A percentile compares a stretch with the other conserved stretches of the same genome.
Conservation (phyloP, 2,888 invertebrate genomes). For the Cephus runcator region DNA sequence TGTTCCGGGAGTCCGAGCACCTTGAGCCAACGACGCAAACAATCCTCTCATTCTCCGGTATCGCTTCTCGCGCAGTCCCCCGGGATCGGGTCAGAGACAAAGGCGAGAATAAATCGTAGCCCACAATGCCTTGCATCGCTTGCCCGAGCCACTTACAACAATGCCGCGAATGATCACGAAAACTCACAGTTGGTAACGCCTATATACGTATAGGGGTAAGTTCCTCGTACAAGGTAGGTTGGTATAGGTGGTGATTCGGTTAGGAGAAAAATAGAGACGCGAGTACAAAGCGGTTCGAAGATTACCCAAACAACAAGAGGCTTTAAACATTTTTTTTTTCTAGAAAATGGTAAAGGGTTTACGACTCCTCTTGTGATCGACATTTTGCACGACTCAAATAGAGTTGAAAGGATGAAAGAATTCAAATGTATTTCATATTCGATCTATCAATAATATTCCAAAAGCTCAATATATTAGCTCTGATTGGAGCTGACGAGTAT, state of each 20-base stretch:
- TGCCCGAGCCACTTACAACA: slow-evolving; percentile 28
- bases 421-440: neutral
- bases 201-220: neutral
- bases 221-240: neutral
- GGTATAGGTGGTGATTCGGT: neutral
- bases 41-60: slow-evolving; percentile 41
- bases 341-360: neutral
- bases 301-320: neutral
- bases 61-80: slow-evolving; percentile 35
- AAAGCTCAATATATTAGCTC: neutral
- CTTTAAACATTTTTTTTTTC: neutral
- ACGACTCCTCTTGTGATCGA: neutral
- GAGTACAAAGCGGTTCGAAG: neutral
- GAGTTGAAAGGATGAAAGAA: neutral
- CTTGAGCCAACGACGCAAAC: slow-evolving; percentile 37
- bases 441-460: neutral
- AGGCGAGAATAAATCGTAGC: slow-evolving; percentile 42
- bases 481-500: neutral
- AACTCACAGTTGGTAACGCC: slow-evolving; percentile 8
- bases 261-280: neutral
- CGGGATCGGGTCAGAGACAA: slow-evolving; percentile 44
- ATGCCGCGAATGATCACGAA: slow-evolving; percentile 27
- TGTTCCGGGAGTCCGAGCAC: slow-evolving; percentile 31
- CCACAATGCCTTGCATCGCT: slow-evolving; percentile 31
- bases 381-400: neutral